phyloP scores from a whole-genome alignment of 2,797 vertebrate genomes.

The Gymnoscopelus braueri region DNA sequence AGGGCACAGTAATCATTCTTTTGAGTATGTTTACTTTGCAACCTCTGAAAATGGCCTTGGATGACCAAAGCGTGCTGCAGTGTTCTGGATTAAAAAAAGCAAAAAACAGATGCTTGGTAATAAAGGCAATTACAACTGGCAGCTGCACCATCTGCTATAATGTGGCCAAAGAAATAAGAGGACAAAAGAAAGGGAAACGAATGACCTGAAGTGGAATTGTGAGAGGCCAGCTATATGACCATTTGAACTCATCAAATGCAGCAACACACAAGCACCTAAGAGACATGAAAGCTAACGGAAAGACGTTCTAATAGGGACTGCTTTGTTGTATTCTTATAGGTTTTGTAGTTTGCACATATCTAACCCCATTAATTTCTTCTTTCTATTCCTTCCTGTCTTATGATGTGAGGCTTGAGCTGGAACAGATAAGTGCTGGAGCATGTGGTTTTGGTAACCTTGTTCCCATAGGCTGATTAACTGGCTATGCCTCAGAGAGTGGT shows the following conservation, averaged over 20 bases:
- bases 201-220: conserved; percentile 39
- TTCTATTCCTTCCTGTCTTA: conserved; percentile 7
- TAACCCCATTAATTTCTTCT: neutral
- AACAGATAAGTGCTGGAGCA: conserved; percentile 43
- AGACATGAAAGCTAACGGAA: neutral
- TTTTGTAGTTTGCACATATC: no score
- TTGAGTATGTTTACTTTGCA: conserved; percentile 38
- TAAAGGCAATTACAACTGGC: conserved; percentile 73
- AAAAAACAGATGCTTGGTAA: conserved; percentile 73
- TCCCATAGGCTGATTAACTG: conserved; percentile 49
- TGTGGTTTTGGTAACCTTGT: conserved; percentile 41
- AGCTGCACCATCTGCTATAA: conserved; percentile 71
- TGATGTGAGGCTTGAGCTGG: conserved; percentile 36
- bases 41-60: conserved; percentile 45
- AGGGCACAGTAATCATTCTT: conserved; percentile 18
- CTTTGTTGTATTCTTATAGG: neutral
- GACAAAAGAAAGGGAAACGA: conserved; percentile 4
- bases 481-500: conserved; percentile 47
- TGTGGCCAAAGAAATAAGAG: conserved; percentile 64
- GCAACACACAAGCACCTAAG: neutral
- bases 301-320: neutral
- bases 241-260: neutral
- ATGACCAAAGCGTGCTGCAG: conserved; percentile 36
- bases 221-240: conserved; percentile 13
- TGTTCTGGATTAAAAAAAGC: conserved; percentile 62